phyloP scores from a whole-genome alignment of 2,797 vertebrate genomes.

The Crocidura indochinensis region DNA sequence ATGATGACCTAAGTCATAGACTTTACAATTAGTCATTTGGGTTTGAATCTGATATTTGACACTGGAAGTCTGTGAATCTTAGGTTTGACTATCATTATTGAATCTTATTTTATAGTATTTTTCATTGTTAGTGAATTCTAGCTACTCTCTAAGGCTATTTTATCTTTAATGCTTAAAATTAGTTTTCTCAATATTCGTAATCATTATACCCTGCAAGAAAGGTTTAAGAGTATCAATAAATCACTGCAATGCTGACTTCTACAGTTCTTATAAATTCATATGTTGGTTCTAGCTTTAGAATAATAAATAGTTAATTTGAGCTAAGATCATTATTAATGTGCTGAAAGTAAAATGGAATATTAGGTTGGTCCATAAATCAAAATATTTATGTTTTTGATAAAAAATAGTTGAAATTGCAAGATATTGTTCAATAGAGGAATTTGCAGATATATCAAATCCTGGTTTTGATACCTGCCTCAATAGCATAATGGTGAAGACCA shows the following conservation, averaged over 20 bases:
- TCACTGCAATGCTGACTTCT: not conserved
- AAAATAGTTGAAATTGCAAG: too few species aligned
- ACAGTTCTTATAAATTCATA: not conserved
- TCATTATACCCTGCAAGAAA: not conserved
- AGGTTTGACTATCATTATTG: not conserved
- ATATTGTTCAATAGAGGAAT: too few species aligned
- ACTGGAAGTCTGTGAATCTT: not conserved
- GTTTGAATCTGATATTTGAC: not conserved
- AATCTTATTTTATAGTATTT: not conserved
- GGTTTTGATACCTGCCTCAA: too few species aligned
- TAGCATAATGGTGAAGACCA: too few species aligned
- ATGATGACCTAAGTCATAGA: too few species aligned
- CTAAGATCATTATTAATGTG: not conserved
- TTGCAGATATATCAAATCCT: too few species aligned
- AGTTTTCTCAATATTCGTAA: not conserved
- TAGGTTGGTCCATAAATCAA: not conserved
- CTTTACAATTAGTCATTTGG: not conserved
- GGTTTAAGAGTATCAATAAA: not conserved
- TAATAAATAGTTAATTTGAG: not conserved
- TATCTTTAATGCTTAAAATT: not conserved
- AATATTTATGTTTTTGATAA: not conserved
- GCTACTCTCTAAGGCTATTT: not conserved
- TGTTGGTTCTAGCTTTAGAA: too few species aligned
- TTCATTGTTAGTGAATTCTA: not conserved
- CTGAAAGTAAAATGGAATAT: not conserved